Evolutionary conservation across 2,888 invertebrate genomes (phyloP).

Genomic region (Tinea semifulvella): DNA sequence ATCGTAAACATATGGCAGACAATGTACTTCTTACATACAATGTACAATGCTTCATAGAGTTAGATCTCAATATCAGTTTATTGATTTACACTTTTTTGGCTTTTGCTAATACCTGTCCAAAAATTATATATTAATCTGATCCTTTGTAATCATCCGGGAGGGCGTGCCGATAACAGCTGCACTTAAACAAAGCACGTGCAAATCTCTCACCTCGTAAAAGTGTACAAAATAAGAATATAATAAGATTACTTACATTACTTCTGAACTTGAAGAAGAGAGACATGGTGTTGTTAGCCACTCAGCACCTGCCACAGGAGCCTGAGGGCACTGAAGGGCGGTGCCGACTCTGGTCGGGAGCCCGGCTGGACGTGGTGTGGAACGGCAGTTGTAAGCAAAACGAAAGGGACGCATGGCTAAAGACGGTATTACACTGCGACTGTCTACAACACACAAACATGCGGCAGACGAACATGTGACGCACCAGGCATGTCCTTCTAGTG

Average conservation of each 20-base stretch:
- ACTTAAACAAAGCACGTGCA: constrained; percentile 2
- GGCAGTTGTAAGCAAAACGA: constrained; percentile 1
- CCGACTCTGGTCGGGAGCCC: constrained; percentile 2
- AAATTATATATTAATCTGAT: too few species aligned
- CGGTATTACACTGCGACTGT: constrained; percentile 33
- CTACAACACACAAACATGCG: constrained; percentile 18
- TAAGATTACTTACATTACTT: constrained; percentile 53
- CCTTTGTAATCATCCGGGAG: too few species aligned
- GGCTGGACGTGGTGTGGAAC: background rate
- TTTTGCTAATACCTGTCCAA: too few species aligned
- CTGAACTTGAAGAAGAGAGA: constrained; percentile 65
- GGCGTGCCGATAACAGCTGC: constrained; percentile 11
- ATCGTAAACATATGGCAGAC: too few species aligned
- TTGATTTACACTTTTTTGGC: too few species aligned
- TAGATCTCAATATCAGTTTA: too few species aligned
- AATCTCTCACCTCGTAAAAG: background rate
- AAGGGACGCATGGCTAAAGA: constrained; percentile 17
- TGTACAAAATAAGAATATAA: too few species aligned
- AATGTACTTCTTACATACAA: too few species aligned
- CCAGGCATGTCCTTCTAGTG: too few species aligned
- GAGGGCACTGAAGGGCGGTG: constrained; percentile 7
- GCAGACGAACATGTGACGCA: constrained; percentile 1
- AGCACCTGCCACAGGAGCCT: constrained; percentile 15
- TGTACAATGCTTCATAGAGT: too few species aligned
- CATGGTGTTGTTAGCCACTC: constrained; percentile 41